phyloP scores from a whole-genome alignment of 2,888 invertebrate species.

The Metalampra italica region DNA sequence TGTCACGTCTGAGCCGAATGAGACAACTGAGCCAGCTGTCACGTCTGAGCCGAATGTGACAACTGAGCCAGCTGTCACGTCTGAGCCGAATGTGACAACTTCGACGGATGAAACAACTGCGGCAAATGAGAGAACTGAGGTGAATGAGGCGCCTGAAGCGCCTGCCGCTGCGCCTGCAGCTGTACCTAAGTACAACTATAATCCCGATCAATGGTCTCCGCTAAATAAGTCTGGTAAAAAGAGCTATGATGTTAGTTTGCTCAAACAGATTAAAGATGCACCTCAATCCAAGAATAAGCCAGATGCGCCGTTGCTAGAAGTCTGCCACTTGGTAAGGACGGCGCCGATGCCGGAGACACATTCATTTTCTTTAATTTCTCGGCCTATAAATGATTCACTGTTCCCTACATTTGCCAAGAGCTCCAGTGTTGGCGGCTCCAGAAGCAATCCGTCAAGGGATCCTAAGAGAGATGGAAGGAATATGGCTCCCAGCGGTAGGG shows the following conservation, averaged over 20 bases:
- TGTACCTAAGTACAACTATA: slow-evolving; percentile 68
- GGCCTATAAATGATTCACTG: slow-evolving; percentile 61
- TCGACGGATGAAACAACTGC: too few species aligned
- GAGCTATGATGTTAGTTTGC: slow-evolving; percentile 88
- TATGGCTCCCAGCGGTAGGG: slow-evolving; percentile 50
- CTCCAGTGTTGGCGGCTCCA: slow-evolving; percentile 47
- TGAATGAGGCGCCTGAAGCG: slow-evolving; percentile 11
- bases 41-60: too few species aligned
- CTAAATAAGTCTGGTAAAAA: slow-evolving; percentile 88
- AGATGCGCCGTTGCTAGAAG: slow-evolving; percentile 81
- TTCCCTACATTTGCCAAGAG: slow-evolving; percentile 60
- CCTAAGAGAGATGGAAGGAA: slow-evolving; percentile 64
- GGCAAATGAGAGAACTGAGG: not conserved
- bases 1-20: too few species aligned
- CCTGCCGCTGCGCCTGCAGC: slow-evolving; percentile 25
- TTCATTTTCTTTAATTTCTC: slow-evolving; percentile 51
- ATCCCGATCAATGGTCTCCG: slow-evolving; percentile 90
- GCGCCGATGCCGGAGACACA: slow-evolving; percentile 58
- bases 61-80: too few species aligned
- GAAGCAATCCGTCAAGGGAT: slow-evolving; percentile 53
- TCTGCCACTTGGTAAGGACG: slow-evolving; percentile 76
- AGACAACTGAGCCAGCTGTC: not conserved
- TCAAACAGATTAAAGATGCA: slow-evolving; percentile 86
- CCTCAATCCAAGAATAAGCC: slow-evolving; percentile 87
- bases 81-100: too few species aligned